Evolutionary conservation across 1,140 invertebrate species (phyloP).

Genomic region (Leptopilina clavipes): DNA sequence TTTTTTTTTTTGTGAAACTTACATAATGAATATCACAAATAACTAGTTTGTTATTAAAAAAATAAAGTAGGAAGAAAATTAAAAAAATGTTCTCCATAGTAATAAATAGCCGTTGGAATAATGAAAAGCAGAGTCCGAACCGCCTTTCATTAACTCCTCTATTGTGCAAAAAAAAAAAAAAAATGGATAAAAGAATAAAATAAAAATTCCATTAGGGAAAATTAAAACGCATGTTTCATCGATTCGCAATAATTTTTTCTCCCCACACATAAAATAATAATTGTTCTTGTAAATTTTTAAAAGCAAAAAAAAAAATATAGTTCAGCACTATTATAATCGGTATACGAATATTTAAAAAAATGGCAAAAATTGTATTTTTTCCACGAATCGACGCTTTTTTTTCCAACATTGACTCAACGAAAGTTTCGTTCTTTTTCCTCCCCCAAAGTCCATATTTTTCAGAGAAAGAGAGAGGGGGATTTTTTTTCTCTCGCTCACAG

Average conservation of each 20-base stretch:
- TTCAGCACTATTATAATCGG: too few species aligned
- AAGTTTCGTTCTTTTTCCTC: too few species aligned
- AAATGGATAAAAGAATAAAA: background rate
- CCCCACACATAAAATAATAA: slow-evolving; percentile 10
- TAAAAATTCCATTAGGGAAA: slow-evolving; percentile 33
- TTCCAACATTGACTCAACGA: too few species aligned
- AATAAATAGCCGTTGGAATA: background rate
- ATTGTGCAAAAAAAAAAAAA: slow-evolving; percentile 23
- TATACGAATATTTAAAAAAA: too few species aligned
- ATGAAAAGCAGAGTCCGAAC: background rate
- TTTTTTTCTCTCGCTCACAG: slow-evolving; percentile 1
- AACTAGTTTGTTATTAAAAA: slow-evolving; percentile 9
- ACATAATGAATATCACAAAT: slow-evolving; percentile 14
- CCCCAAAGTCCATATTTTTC: too few species aligned
- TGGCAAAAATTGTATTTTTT: too few species aligned
- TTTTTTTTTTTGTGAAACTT: background rate
- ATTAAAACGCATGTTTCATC: slow-evolving; percentile 34
- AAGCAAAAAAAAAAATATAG: background rate
- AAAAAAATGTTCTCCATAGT: slow-evolving; percentile 8
- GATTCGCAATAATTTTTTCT: slow-evolving; percentile 25
- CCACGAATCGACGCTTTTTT: too few species aligned
- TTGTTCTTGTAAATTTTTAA: slow-evolving; percentile 11
- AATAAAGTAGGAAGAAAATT: background rate
- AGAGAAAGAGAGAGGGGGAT: too few species aligned
- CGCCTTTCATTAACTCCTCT: slow-evolving; percentile 29